phyloP scores from a whole-genome alignment of 2,797 vertebrate species.

The Hoplostethus atlanticus region DNA sequence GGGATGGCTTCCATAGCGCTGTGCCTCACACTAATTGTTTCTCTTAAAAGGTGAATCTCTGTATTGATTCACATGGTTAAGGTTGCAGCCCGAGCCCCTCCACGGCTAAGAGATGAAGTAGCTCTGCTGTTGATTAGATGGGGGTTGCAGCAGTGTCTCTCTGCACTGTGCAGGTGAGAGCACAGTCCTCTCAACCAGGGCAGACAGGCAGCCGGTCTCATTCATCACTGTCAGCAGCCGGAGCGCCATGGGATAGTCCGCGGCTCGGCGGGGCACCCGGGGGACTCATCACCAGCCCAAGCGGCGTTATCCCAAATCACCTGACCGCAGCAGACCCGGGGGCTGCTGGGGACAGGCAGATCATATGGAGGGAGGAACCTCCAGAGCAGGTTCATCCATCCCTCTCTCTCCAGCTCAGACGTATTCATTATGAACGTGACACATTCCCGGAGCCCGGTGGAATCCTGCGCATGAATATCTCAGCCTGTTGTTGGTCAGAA shows the following conservation, averaged over 20 bases:
- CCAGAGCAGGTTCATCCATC: background rate
- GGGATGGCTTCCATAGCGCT: constrained; percentile 34
- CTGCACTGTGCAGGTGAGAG: background rate
- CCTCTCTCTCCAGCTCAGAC: background rate
- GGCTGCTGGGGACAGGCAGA: constrained; percentile 1
- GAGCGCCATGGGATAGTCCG: background rate
- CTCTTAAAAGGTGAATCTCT: constrained; percentile 52
- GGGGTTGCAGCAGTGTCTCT: constrained; percentile 12
- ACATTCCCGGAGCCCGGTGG: constrained; percentile 11
- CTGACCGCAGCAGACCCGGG: constrained; percentile 80
- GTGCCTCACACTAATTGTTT: constrained; percentile 52
- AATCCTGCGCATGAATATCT: constrained; percentile 52
- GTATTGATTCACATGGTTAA: constrained; percentile 59
- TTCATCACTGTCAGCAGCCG: constrained; percentile 78
- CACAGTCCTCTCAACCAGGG: background rate
- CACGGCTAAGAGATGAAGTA: constrained; percentile 32
- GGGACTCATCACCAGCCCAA: constrained; percentile 58
- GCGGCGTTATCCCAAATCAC: constrained; percentile 75
- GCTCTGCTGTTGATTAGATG: constrained; percentile 54
- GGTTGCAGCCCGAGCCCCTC: constrained; percentile 37
- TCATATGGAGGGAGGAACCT: background rate
- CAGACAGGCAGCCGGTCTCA: constrained; percentile 19
- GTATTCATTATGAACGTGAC: constrained; percentile 40
- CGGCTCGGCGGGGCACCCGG: constrained; percentile 58
- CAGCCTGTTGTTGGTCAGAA: constrained; percentile 31